phyloP scores from a whole-genome alignment of 2,888 invertebrate species.

The Aphidius colemani region DNA sequence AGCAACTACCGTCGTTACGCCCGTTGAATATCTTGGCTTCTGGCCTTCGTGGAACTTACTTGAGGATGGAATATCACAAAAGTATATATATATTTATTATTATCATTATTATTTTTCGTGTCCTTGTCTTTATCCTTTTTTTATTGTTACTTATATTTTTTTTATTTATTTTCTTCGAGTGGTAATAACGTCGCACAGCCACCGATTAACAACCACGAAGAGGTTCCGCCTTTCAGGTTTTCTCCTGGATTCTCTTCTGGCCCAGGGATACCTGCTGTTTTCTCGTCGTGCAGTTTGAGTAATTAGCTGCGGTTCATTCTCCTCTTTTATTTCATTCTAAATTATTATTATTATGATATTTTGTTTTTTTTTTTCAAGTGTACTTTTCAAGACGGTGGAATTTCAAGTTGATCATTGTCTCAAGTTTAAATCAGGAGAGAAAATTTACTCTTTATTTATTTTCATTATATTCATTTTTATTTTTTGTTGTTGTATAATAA shows the following conservation, averaged over 20 bases:
- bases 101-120: background rate
- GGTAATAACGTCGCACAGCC: constrained; percentile 29
- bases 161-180: constrained; percentile 22
- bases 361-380: background rate
- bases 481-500: too few relatives aligned
- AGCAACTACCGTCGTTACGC: constrained; percentile 41
- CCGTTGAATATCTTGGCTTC: constrained; percentile 36
- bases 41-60: constrained; percentile 34
- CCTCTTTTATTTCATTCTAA: constrained; percentile 3
- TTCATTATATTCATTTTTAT: too few relatives aligned
- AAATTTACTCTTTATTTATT: too few relatives aligned
- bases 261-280: constrained; percentile 12
- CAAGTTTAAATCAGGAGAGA: too few relatives aligned
- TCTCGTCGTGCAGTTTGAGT: constrained; percentile 17
- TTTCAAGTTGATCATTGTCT: too few relatives aligned
- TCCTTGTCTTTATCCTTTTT: constrained; percentile 12
- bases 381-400: too few relatives aligned
- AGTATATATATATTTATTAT: background rate
- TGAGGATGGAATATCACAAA: constrained; percentile 19
- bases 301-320: constrained; percentile 23
- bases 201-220: constrained; percentile 29
- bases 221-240: constrained; percentile 22
- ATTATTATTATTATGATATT: too few relatives aligned
- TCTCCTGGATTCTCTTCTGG: constrained; percentile 5
- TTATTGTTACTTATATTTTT: constrained; percentile 18